Conservation (phyloP, 2,113 vertebrate species). For the Xenopus tropicalis region DNA sequence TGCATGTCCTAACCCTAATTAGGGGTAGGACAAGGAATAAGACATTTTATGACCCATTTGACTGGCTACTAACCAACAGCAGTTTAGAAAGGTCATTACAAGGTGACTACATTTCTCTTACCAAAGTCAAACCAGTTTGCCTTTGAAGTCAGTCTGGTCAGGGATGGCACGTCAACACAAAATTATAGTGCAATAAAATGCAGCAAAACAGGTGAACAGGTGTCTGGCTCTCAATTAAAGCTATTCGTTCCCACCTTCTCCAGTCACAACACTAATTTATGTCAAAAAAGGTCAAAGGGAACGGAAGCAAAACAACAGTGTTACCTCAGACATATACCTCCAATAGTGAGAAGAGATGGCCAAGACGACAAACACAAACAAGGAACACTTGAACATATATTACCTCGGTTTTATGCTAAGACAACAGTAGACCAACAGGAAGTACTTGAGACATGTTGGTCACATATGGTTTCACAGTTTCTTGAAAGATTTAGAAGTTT, state of each 20-base stretch:
- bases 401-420: neutral
- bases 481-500: conserved; percentile 1
- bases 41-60: neutral
- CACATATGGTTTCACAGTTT: conserved; percentile 20
- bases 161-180: neutral
- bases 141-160: conserved; percentile 27
- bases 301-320: conserved; percentile 7
- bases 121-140: conserved; percentile 9
- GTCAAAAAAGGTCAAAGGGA: conserved; percentile 1
- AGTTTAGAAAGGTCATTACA: conserved; percentile 23
- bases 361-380: neutral
- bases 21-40: neutral
- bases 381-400: neutral
- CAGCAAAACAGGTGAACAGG: conserved; percentile 34
- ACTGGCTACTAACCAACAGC: neutral
- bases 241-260: neutral
- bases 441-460: conserved; percentile 19
- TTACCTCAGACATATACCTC: neutral
- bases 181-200: conserved; percentile 35
- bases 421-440: conserved; percentile 22
- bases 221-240: neutral
- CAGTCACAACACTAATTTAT: conserved; percentile 17
- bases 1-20: too few relatives aligned
- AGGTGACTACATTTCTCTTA: neutral
- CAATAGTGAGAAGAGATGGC: neutral